Base-by-base conservation (phyloP, 2,888 invertebrate species). In the Tholera decimalis region DNA sequence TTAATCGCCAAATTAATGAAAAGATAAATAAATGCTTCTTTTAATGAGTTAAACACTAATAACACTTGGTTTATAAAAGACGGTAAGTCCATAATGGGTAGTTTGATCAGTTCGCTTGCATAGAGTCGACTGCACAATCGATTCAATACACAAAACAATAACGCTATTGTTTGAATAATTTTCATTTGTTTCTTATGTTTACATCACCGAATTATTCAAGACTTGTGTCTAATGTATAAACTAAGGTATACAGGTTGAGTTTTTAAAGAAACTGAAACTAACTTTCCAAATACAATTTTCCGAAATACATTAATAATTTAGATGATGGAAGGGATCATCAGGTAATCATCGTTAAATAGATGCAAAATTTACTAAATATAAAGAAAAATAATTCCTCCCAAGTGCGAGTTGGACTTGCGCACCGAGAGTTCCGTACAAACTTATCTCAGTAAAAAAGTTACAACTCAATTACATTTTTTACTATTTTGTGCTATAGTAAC, bases 61-160 rank as follows among this genome's bases (percentile, higher is more conserved):
- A 22, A 9, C 26, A 47, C 26, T 39, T 1, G 39, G 9, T 26
- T 18, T 33, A 24, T 8, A 9, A 15, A 24, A 8, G 8, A 30
- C 18, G 2, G 8, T 18, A 13, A 24, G 22, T 18, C 47, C 28
- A 54, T 18, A 28, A 15, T 33, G n/a, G 18, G 15, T 54, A 22
- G 26, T 55, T 35, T 35, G 15, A 18, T 3, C 56, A 22, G 22
- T 26, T 15, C 55, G 22, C 15, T 22, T 24, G 22, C 41, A n/a
- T 26, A 18, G 7, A 22, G n/a, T 13, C 39, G 9, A 56, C 28
- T 49, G 47, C 26, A 18, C 9, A 30, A 35, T 18, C 18, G 20
- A 57, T 11, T 0, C 28, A 39, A 35, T 15, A 58, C 24, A 37
- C 73, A 46, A 65, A 72, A 72, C 71, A 72, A 66, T 59, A 51